Conservation (phyloP, 1,140 invertebrate genomes). For the Brachionus calyciflorus region DNA sequence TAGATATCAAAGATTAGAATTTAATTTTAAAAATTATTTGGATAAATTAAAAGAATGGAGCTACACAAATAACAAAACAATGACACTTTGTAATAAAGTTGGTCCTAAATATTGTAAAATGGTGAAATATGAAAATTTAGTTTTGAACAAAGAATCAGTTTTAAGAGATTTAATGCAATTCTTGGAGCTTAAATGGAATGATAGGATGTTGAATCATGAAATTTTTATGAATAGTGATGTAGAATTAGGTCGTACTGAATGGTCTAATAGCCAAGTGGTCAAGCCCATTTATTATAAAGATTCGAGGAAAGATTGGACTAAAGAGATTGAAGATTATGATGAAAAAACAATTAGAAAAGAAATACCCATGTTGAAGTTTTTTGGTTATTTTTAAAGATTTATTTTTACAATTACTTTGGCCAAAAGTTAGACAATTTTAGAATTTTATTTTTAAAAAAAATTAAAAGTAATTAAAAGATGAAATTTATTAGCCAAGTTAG, state of each 20-base stretch:
- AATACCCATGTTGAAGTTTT: too few species aligned
- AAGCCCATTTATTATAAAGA: too few species aligned
- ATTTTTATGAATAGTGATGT: background rate
- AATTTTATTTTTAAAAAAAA: too few species aligned
- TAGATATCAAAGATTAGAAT: background rate
- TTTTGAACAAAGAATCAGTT: background rate
- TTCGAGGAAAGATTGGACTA: too few species aligned
- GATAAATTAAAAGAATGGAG: background rate
- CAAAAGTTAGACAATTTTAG: too few species aligned
- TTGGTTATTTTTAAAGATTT: too few species aligned
- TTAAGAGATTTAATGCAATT: background rate
- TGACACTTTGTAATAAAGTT: background rate
- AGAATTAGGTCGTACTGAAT: background rate
- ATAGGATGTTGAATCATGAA: background rate
- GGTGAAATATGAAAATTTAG: conserved; percentile 3
- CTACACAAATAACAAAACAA: background rate
- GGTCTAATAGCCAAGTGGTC: too few species aligned
- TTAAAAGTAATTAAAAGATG: too few species aligned
- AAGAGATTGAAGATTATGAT: too few species aligned
- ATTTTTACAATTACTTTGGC: too few species aligned
- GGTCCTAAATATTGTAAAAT: background rate
- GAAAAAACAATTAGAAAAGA: too few species aligned
- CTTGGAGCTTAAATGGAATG: background rate
- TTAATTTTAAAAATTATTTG: background rate
- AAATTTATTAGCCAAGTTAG: too few species aligned